Percentiles rank a stretch among this genome's conserved stretches.
Evolutionary conservation across 1,140 invertebrate genomes (phyloP).

Genomic region (Lerema accius): DNA sequence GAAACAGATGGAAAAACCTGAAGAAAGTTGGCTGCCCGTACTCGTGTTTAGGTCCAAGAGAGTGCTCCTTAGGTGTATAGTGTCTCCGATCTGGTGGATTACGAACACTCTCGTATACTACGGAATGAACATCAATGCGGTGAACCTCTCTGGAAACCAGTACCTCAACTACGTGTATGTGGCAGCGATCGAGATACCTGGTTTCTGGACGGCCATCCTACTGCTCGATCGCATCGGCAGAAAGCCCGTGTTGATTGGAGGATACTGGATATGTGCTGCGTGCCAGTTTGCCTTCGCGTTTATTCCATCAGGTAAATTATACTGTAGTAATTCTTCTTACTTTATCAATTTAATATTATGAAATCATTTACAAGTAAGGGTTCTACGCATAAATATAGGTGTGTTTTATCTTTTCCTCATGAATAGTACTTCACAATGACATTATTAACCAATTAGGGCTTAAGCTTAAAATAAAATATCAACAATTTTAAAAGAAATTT

Average conservation of each 20-base stretch:
- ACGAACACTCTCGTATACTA: constrained; percentile 91
- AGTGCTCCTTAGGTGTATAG: constrained; percentile 85
- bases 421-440: too few species aligned
- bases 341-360: too few species aligned
- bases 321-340: too few species aligned
- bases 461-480: too few species aligned
- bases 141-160: constrained; percentile 86
- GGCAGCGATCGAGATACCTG: constrained; percentile 87
- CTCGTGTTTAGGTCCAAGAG: constrained; percentile 83
- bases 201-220: constrained; percentile 83
- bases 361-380: too few species aligned
- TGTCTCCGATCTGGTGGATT: constrained; percentile 88
- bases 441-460: too few species aligned
- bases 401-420: too few species aligned
- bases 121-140: constrained; percentile 91
- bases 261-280: constrained; percentile 63
- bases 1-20: constrained; percentile 49
- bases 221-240: constrained; percentile 63
- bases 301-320: constrained; percentile 55
- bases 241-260: constrained; percentile 63
- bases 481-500: too few species aligned
- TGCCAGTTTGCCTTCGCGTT: constrained; percentile 72
- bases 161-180: constrained; percentile 89
- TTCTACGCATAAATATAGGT: too few species aligned
- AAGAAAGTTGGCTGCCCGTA: constrained; percentile 73